Conservation (phyloP, 2,113 vertebrate species). For the Pontoporia blainvillei region DNA sequence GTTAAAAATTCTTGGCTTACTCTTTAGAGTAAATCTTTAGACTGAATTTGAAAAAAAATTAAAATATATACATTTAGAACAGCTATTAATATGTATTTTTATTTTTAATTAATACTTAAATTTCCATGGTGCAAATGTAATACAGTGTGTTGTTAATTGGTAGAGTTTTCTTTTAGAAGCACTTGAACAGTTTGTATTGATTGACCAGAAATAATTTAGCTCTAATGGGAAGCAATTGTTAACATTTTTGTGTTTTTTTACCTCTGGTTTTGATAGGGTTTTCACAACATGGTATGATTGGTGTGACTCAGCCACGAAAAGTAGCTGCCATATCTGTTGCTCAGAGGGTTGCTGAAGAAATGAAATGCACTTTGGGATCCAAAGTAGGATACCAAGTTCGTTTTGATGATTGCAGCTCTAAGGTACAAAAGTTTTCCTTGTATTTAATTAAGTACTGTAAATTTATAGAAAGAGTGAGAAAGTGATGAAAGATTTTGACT, state of each 20-base stretch:
- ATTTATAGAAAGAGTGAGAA: not conserved
- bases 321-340: constrained; percentile 96
- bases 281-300: constrained; percentile 87
- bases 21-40: not conserved
- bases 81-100: not conserved
- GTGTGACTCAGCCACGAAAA: constrained; percentile 93
- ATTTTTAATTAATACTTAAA: constrained; percentile 25
- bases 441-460: not conserved
- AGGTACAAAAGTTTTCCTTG: constrained; percentile 80
- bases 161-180: constrained; percentile 11
- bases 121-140: not conserved
- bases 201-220: not conserved
- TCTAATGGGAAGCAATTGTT: constrained; percentile 11
- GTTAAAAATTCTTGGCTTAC: not conserved
- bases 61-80: not conserved
- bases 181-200: not conserved
- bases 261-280: constrained; percentile 80
- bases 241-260: constrained; percentile 28
- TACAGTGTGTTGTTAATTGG: not conserved
- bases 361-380: constrained; percentile 86
- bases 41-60: not conserved
- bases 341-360: constrained; percentile 93
- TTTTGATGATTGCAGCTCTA: constrained; percentile 93
- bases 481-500: not conserved
- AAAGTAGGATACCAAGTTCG: constrained; percentile 96